These are phyloP conservation scores for Linepithema humile DNA, from an alignment of 1,140 invertebrate genomes.

Conservation along the genomic window DNA sequence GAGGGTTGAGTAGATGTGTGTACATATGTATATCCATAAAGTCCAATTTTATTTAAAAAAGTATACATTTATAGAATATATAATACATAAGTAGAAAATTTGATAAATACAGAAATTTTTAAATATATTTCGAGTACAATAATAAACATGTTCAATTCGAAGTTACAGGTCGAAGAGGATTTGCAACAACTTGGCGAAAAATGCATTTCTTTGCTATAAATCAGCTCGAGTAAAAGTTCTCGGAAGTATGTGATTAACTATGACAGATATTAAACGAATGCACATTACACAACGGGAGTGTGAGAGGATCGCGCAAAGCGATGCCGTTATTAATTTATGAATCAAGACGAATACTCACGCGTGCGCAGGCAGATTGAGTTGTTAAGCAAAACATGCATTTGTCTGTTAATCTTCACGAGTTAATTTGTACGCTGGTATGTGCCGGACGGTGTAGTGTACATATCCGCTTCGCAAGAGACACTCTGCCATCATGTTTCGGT, in stretches of 20 bases:
- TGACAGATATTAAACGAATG: constrained; percentile 21
- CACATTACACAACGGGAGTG: neutral
- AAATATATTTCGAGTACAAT: neutral
- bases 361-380: neutral
- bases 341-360: neutral
- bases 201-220: neutral
- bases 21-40: no score
- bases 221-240: constrained; percentile 18
- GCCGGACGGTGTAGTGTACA: no score
- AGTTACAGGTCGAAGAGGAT: neutral
- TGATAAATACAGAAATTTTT: neutral
- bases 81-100: no score
- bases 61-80: no score
- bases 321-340: constrained; percentile 26
- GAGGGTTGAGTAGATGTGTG: no score
- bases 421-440: neutral
- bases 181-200: neutral
- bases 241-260: constrained; percentile 25
- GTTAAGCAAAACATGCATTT: constrained; percentile 19
- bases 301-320: neutral
- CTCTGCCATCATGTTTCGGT: neutral
- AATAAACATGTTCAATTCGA: neutral
- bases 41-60: no score
- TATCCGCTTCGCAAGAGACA: neutral
- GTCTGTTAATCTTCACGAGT: constrained; percentile 34